Evolutionary conservation across 1,140 invertebrate species (phyloP), one percentile per base, ranked within the genome.

Genomic region (Coptotermes formosanus): DNA sequence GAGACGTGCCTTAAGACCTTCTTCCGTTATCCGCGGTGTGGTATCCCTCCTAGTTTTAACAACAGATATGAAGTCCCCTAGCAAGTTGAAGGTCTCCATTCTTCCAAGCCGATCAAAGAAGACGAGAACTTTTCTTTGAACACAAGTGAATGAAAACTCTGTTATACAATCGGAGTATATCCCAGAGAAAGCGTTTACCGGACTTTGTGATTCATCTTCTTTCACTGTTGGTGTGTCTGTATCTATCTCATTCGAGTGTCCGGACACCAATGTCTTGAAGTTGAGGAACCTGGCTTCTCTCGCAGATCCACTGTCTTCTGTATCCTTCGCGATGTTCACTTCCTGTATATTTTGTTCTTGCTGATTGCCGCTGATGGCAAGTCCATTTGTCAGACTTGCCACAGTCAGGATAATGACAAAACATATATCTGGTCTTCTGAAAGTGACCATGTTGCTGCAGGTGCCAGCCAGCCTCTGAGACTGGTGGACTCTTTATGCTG

Each of bases 121-220:
- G 7, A 88, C 82, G 0, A 89, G 84, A 21, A 88, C 87, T 83
- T 89, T 89, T 75, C 87, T 88, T 86, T 89, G 89, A 12, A 89
- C 82, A 85, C 89, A 89, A 11, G 88, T 75, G 55, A 89, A 88
- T 2, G 89, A 89, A 32, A 89, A 81, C 25, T 84, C 85, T 1
- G 87, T 52, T 21, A 89, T 48, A 82, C 89, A 89, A 32, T 89
- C 89, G 9, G 87, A 75, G 86, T 88, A 89, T 12, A 89, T 85
- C 16, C 88, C 88, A 16, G 52, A 48, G 0, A 89, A 75, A 6
- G 88, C 88, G 6, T 86, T 59, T 64, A 64, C 85, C 1, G 89
- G 88, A 45, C 38, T 81, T 14, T 55, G 38, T 32, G 19, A 19
- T 14, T 87, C 86, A 30, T 88, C 86, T 30, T 52, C 84, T 3